A percentile compares a stretch with the other conserved stretches of the same genome.
Conservation (phyloP, 2,888 invertebrate genomes). For the Tenthredo scrophulariae region DNA sequence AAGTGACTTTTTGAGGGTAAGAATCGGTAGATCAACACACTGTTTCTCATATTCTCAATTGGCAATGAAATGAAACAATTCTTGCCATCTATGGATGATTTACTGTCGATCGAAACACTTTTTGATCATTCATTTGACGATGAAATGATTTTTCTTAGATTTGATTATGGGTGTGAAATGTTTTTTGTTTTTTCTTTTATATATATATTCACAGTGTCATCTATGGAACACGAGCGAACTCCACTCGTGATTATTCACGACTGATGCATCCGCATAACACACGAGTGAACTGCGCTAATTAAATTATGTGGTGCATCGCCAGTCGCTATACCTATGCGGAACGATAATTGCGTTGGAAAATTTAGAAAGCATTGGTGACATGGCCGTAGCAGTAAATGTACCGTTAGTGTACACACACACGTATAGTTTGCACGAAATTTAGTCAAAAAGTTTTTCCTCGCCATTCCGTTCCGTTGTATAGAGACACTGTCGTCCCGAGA, state of each 20-base stretch:
- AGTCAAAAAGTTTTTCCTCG: slow-evolving; percentile 10
- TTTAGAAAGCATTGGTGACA: slow-evolving; percentile 30
- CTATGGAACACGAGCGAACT: neutral
- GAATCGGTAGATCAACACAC: neutral
- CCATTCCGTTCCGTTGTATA: neutral
- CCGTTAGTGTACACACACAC: neutral
- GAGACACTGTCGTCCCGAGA: neutral
- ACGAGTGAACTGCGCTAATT: slow-evolving; percentile 19
- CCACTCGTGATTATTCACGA: slow-evolving; percentile 28
- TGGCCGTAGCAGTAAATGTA: neutral
- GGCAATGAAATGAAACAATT: neutral
- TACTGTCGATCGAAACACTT: neutral
- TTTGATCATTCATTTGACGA: neutral
- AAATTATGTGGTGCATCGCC: slow-evolving; percentile 29
- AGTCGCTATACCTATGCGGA: neutral
- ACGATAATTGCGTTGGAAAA: slow-evolving; percentile 24
- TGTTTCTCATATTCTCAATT: neutral
- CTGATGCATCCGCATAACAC: slow-evolving; percentile 37
- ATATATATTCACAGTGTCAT: neutral
- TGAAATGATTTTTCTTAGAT: neutral
- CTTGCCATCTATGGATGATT: neutral
- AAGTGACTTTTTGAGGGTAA: neutral
- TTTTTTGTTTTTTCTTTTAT: neutral
- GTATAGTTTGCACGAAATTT: neutral
- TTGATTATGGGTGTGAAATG: neutral